These are phyloP conservation scores for Conus betulinus DNA, from an alignment of 1,140 invertebrate genomes.

Conservation along the genomic window DNA sequence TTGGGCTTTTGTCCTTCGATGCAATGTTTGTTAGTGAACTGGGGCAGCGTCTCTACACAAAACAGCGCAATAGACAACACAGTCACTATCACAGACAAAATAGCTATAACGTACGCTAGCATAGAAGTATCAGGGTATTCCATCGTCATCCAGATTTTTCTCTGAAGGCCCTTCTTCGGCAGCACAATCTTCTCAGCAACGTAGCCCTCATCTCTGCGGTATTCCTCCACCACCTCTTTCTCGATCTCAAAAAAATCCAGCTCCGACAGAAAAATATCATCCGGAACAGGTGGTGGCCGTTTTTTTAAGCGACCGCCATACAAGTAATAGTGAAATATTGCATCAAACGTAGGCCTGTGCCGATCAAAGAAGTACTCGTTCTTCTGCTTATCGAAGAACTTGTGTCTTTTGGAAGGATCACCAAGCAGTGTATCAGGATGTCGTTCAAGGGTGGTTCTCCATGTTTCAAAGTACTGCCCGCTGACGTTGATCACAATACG, in stretches of 20 bases:
- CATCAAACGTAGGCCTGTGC: constrained; percentile 75
- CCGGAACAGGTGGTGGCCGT: constrained; percentile 69
- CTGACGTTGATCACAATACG: constrained; percentile 97
- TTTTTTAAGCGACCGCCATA: constrained; percentile 71
- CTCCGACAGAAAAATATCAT: constrained; percentile 74
- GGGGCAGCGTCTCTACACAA: constrained; percentile 73
- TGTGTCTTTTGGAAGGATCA: constrained; percentile 75
- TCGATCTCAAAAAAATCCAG: constrained; percentile 75
- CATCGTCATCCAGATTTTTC: constrained; percentile 74
- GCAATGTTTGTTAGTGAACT: constrained; percentile 60
- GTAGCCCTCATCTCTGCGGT: constrained; percentile 74
- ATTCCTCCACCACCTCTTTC: constrained; percentile 69
- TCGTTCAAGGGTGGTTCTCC: constrained; percentile 96
- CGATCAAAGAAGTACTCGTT: constrained; percentile 76
- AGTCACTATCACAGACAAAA: constrained; percentile 72
- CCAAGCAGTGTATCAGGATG: constrained; percentile 98
- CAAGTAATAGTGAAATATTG: constrained; percentile 74
- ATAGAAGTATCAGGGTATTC: constrained; percentile 75
- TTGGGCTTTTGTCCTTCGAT: constrained; percentile 57
- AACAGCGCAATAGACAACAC: constrained; percentile 73
- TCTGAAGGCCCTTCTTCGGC: constrained; percentile 66
- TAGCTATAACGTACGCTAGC: constrained; percentile 71
- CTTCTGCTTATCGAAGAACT: constrained; percentile 71
- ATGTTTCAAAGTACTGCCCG: constrained; percentile 98
- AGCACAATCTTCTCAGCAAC: constrained; percentile 66